These are phyloP conservation scores for Saguinus imperator DNA, from an alignment of 2,113 vertebrate genomes.

Conservation along the genomic window DNA sequence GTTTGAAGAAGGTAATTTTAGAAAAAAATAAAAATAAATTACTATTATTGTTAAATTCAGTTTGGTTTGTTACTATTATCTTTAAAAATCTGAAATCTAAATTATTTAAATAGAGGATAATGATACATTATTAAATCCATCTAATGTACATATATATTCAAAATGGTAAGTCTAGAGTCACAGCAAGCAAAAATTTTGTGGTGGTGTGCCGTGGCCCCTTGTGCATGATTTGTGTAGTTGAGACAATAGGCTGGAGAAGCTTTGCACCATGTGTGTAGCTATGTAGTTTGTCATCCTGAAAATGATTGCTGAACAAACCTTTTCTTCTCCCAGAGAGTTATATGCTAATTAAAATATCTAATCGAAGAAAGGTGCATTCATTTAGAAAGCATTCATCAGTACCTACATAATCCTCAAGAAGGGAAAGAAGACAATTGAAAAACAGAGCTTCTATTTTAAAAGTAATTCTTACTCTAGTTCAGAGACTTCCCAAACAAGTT, in stretches of 20 bases:
- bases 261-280: not conserved
- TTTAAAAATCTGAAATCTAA: not conserved
- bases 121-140: not conserved
- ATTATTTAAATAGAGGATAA: not conserved
- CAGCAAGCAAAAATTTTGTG: not conserved
- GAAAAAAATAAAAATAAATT: not conserved
- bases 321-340: not conserved
- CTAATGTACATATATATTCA: not conserved
- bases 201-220: not conserved
- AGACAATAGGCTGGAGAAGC: not conserved
- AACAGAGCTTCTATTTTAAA: conserved; percentile 11
- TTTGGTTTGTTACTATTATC: not conserved
- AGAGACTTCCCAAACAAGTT: conserved; percentile 26
- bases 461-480: not conserved
- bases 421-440: not conserved
- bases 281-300: not conserved
- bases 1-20: not conserved
- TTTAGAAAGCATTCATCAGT: conserved; percentile 28
- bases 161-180: not conserved
- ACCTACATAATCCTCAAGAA: not conserved
- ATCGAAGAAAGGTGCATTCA: not conserved
- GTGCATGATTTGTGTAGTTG: not conserved
- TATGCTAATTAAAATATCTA: conserved; percentile 37
- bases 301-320: not conserved
- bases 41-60: not conserved